phyloP scores from a whole-genome alignment of 2,113 vertebrate genomes.

The Cinclus cinclus region DNA sequence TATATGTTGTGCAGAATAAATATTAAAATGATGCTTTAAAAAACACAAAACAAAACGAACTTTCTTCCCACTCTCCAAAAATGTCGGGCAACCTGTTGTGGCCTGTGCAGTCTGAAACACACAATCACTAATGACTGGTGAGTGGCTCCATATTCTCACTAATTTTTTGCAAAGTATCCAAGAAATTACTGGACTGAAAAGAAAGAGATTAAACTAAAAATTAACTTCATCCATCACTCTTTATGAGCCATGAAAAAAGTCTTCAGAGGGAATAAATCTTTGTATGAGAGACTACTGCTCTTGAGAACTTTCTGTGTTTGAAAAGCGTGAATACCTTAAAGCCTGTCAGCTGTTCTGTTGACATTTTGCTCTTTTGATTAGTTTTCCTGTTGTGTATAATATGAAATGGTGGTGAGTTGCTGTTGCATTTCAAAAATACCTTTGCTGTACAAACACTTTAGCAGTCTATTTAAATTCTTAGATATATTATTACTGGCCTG shows the following conservation, averaged over 20 bases:
- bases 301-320: conserved; percentile 58
- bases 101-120: neutral
- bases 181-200: conserved; percentile 76
- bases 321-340: conserved; percentile 60
- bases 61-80: neutral
- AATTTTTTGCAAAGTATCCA: conserved; percentile 72
- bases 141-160: conserved; percentile 61
- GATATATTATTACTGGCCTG: neutral
- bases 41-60: neutral
- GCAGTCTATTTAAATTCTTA: neutral
- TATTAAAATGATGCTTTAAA: neutral
- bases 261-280: conserved; percentile 75
- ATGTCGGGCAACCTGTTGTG: neutral
- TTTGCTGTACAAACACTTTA: neutral
- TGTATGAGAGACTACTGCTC: conserved; percentile 49
- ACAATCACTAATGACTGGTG: conserved; percentile 33
- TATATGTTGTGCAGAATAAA: neutral
- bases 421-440: neutral
- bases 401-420: neutral
- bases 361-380: conserved; percentile 62
- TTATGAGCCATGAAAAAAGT: conserved; percentile 80
- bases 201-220: conserved; percentile 82
- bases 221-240: conserved; percentile 81
- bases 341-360: conserved; percentile 48
- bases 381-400: neutral